phyloP scores from a whole-genome alignment of 2,113 vertebrate genomes.

The Lanius collurio region DNA sequence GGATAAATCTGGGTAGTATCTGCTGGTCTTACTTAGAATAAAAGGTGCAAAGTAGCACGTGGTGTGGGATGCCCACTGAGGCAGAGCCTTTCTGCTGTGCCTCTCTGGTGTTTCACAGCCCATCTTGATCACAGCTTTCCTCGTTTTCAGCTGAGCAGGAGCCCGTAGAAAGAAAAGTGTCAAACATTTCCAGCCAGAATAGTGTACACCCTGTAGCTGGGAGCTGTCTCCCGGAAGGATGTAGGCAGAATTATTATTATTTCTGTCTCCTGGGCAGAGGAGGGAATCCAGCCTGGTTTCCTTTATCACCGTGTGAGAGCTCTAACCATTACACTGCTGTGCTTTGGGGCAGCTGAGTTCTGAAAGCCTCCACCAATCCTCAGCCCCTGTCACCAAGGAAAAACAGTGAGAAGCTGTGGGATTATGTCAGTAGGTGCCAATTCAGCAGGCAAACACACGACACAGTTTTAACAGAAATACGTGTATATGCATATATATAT shows the following conservation, averaged over 20 bases:
- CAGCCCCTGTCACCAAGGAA: background rate
- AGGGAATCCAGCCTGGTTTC: background rate
- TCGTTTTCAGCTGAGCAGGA: background rate
- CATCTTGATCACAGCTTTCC: background rate
- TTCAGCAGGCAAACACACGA: background rate
- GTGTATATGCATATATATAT: rapidly evolving
- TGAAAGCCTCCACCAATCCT: background rate
- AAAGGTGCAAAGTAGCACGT: background rate
- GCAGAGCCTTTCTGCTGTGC: background rate
- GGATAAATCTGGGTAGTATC: background rate
- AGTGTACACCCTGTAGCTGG: background rate
- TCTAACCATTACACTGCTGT: background rate
- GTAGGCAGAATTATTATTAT: background rate
- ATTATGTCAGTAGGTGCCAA: background rate
- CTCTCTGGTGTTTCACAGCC: background rate
- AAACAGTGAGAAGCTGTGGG: background rate
- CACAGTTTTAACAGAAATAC: background rate
- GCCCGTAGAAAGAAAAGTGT: background rate
- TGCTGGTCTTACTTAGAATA: background rate
- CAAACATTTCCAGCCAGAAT: background rate
- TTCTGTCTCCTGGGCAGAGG: background rate
- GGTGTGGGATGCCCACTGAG: background rate
- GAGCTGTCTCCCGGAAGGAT: background rate
- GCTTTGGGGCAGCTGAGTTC: background rate
- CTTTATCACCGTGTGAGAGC: background rate